Evolutionary conservation across 2,888 invertebrate genomes (phyloP), one percentile per base, ranked within the genome.

Genomic region (Alcis repandata): DNA sequence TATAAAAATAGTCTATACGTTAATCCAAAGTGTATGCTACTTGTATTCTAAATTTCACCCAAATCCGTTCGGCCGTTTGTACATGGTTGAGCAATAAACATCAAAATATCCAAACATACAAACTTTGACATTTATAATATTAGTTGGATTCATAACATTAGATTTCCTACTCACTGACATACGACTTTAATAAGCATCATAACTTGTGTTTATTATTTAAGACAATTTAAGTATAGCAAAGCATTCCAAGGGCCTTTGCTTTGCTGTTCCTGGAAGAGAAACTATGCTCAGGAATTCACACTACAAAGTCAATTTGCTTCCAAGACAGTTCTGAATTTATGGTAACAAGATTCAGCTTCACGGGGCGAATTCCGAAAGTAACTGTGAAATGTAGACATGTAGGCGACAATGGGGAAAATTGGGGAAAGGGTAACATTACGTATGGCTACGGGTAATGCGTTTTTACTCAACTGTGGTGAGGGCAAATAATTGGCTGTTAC

Each of bases 311-410:
- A 80, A 85, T 83, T 85, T 77, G 71, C 73, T 68, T 73, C 52
- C 62, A 77, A 79, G 83, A 75, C 74, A 73, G 69, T 70, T 72
- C 71, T 72, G 80, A 80, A 85, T 87, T 85, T 86, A 85, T 82
- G 81, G 79, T 84, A 83, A 85, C 83, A 80, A 82, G 80, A 79
- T 83, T 79, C 74, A 78, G 78, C 78, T 86, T 87, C 83, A 84
- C 80, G 83, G 81, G 66, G 64, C 51, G 52, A 66, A 71, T 81
- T 77, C 68, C 72, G 67, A 80, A 78, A 79, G 77, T 77, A 79
- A 74, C 70, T 72, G 60, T 70, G 72, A 58, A 72, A 68, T 69
- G 64, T 69, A 63, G 74, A 69, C 69, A 59, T 72, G 62, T 54
- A n/a, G 2, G 41, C 69, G 58, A 64, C 63, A 61, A 38, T 45